Evolutionary conservation across 2,113 vertebrate species (phyloP).

Genomic region (Passer montanus): DNA sequence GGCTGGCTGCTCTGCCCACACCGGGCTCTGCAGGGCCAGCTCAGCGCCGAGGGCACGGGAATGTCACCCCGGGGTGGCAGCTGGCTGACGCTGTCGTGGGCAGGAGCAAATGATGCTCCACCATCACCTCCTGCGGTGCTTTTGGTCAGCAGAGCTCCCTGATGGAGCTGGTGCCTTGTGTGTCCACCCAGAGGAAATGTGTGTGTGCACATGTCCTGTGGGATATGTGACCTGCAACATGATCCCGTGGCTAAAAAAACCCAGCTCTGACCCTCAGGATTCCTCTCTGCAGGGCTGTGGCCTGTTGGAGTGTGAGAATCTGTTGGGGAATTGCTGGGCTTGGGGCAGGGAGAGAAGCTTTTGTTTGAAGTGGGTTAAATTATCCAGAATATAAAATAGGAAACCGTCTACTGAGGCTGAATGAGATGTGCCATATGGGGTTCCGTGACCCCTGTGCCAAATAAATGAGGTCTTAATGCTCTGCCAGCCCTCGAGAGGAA

Average conservation of each 20-base stretch:
- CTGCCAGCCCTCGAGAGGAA: not conserved
- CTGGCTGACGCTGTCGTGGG: not conserved
- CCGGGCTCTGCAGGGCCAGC: accelerated
- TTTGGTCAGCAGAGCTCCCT: not conserved
- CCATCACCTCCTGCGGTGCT: accelerated
- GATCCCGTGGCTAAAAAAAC: not conserved
- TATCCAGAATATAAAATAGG: not conserved
- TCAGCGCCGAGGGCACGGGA: accelerated
- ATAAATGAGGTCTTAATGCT: not conserved
- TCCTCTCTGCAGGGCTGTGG: not conserved
- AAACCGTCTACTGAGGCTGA: not conserved
- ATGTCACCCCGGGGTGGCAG: not conserved
- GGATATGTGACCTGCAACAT: not conserved
- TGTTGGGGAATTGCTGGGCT: not conserved
- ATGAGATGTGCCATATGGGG: not conserved
- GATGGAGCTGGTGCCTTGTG: accelerated
- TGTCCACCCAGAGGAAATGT: not conserved
- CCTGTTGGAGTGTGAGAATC: accelerated
- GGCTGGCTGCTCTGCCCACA: not conserved
- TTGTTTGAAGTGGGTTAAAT: not conserved
- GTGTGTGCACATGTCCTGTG: accelerated
- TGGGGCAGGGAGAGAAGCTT: not conserved
- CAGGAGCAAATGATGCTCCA: accelerated
- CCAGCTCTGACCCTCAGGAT: not conserved
- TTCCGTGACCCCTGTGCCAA: not conserved